These are phyloP conservation scores for Ptychochromis oligacanthus DNA, from an alignment of 2,113 vertebrate genomes.

Conservation along the genomic window DNA sequence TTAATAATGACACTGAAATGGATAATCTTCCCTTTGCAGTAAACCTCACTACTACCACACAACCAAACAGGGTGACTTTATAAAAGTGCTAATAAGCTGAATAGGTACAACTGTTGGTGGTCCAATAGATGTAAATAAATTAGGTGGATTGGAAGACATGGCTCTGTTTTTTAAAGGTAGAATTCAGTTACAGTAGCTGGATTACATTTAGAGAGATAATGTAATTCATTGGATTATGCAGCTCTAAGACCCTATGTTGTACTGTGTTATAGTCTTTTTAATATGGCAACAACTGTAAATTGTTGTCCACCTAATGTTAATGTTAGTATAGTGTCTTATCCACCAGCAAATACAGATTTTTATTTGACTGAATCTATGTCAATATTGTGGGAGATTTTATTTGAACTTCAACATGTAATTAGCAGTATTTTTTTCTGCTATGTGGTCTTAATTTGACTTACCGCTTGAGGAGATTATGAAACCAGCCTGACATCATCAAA, in stretches of 20 bases:
- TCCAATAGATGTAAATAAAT: background rate
- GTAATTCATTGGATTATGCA: background rate
- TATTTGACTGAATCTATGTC: too few relatives aligned
- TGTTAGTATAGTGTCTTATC: too few relatives aligned
- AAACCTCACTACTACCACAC: background rate
- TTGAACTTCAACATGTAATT: background rate
- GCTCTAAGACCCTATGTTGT: background rate
- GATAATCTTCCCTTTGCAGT: background rate
- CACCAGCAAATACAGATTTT: background rate
- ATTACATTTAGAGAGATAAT: background rate
- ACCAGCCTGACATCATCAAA: conserved; percentile 20
- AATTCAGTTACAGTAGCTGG: background rate
- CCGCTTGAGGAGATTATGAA: conserved; percentile 22
- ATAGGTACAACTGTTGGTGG: background rate
- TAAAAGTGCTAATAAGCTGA: background rate
- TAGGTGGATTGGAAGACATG: background rate
- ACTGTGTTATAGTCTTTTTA: background rate
- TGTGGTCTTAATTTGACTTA: background rate
- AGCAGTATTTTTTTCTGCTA: background rate
- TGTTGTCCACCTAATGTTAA: background rate
- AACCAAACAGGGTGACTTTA: background rate
- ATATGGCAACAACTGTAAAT: background rate
- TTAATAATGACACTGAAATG: conserved; percentile 8
- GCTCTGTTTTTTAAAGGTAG: background rate
- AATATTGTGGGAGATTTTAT: too few relatives aligned